A percentile compares a stretch with the other conserved stretches of the same genome.
phyloP scores from a whole-genome alignment of 2,888 invertebrate species.

The Drosophila mimetica region DNA sequence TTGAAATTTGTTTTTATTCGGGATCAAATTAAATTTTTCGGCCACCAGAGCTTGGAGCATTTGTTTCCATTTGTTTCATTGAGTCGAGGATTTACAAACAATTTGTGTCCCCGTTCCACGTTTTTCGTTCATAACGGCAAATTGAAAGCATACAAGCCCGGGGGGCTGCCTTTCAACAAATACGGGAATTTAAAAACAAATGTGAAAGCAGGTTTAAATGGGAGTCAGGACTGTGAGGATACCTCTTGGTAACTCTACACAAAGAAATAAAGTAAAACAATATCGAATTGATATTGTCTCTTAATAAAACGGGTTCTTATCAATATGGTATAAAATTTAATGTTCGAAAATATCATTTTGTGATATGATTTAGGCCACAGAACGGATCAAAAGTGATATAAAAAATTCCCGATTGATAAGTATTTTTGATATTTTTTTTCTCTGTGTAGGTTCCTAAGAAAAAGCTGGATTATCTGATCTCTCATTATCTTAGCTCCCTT shows the following conservation, averaged over 20 bases:
- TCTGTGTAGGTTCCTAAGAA: too few species aligned
- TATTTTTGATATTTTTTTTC: too few species aligned
- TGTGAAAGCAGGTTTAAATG: neutral
- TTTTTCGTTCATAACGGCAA: slow-evolving; percentile 38
- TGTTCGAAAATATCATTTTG: too few species aligned
- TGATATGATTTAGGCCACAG: too few species aligned
- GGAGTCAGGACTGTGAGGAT: neutral
- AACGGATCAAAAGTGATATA: too few species aligned
- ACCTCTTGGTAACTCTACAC: neutral
- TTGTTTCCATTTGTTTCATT: slow-evolving; percentile 23
- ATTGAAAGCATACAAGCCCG: slow-evolving; percentile 69
- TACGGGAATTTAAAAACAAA: slow-evolving; percentile 14
- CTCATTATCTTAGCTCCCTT: too few species aligned
- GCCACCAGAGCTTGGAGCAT: slow-evolving; percentile 13
- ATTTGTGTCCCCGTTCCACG: neutral
- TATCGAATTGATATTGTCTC: too few species aligned
- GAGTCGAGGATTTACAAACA: slow-evolving; percentile 23
- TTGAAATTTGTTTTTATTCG: slow-evolving; percentile 20
- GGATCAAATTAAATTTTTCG: slow-evolving; percentile 32
- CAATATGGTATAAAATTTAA: too few species aligned
- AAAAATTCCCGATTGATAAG: too few species aligned
- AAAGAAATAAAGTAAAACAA: too few species aligned
- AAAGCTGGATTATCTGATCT: too few species aligned
- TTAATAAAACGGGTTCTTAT: too few species aligned
- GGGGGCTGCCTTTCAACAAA: slow-evolving; percentile 27